Base-by-base conservation (phyloP, 2,797 vertebrate species). In the Platyrinchus mystaceus region DNA sequence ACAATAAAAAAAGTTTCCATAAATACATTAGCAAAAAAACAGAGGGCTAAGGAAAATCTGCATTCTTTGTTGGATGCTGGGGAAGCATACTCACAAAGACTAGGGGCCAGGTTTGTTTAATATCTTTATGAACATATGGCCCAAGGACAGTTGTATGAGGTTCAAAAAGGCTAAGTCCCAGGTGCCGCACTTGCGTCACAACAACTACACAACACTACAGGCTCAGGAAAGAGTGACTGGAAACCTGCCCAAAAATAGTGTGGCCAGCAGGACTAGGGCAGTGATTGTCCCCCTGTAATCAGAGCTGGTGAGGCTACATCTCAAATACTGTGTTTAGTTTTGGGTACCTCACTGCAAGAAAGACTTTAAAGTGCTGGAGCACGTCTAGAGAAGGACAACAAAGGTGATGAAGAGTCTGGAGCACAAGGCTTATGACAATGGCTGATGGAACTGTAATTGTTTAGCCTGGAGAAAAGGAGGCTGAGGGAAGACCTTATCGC, bases 171-270 rank as follows among this genome's bases (percentile, higher is more conserved):
- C 7, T 12, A 41, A 23, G 4, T 13, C 6, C 7, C 2, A 0
- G 4, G 18, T 43, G 22, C 36, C 63, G 36, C 22, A 32, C 12
- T 79, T 64, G 22, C 12, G 27, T 49, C 18, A 17, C 27, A 53
- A 4, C 9, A 71, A 24, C 8, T 4, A 16, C 2, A 0, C 6
- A 36, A 3, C 21, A 36, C 27, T 14, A 28, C 0, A 0, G 15
- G 18, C 22, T 27, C 32, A 36, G 10, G 8, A 7, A 80, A 37
- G 19, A 58, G 9, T 14, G 13, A 18, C 3, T n/a, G 28, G 37
- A 87, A 66, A 52, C 27, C 16, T 73, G 6, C 20, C 28, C 44
- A 52, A 52, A 87, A 30, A 58, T 20, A 44, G 4, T 21, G 28
- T 30, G 52, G 16, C 17, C 6, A 37, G 32, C 9, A 73, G 37